A percentile compares a stretch with the other conserved stretches of the same genome.
phyloP scores from a whole-genome alignment of 2,888 invertebrate species.

The Himalopsyche japonica region DNA sequence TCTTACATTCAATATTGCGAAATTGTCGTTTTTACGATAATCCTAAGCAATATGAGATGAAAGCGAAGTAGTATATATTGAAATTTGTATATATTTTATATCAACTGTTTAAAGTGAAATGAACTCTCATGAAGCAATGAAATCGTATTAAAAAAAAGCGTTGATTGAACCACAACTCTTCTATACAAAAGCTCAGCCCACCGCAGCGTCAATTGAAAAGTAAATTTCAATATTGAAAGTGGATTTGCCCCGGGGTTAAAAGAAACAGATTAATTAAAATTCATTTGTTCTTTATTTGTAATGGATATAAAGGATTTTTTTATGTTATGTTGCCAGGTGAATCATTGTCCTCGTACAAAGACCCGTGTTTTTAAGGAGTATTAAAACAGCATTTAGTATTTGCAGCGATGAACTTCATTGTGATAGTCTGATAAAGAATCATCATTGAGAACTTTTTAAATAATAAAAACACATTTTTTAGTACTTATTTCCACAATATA shows the following conservation, averaged over 20 bases:
- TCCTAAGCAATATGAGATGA: too few relatives aligned
- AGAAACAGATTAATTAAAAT: not conserved
- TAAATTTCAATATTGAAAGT: not conserved
- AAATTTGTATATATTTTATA: too few relatives aligned
- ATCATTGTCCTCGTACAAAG: not conserved
- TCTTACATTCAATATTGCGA: too few relatives aligned
- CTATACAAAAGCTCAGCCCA: not conserved
- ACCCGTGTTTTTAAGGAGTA: not conserved
- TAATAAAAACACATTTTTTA: too few relatives aligned
- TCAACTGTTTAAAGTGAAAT: too few relatives aligned
- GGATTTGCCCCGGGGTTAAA: not conserved
- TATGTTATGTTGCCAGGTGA: not conserved
- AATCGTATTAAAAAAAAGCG: too few relatives aligned
- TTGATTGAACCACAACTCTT: too few relatives aligned
- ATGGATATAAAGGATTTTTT: not conserved
- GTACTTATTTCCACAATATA: too few relatives aligned
- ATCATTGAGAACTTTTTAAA: too few relatives aligned
- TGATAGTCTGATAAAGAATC: not conserved
- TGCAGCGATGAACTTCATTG: not conserved
- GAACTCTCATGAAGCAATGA: too few relatives aligned
- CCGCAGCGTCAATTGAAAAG: not conserved
- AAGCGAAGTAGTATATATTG: too few relatives aligned
- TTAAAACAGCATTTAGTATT: not conserved
- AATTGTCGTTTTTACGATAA: too few relatives aligned
- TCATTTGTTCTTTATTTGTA: not conserved